phyloP scores from a whole-genome alignment of 1,140 invertebrate genomes.

The Heliconius eleuchia region DNA sequence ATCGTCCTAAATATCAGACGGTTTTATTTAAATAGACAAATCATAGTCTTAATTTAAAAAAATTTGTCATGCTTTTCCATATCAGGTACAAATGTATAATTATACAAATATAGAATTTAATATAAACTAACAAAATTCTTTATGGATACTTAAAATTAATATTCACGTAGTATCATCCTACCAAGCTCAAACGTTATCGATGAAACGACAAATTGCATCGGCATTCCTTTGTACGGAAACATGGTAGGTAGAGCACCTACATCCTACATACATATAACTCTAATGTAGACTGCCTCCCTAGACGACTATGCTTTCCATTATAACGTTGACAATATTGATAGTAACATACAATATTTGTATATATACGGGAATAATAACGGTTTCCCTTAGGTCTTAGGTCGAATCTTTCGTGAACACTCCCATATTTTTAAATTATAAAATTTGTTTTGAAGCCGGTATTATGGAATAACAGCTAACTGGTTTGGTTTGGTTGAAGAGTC shows the following conservation, averaged over 20 bases:
- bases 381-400: too few species aligned
- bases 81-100: too few species aligned
- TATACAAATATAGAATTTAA: neutral
- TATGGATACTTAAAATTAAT: neutral
- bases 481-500: too few species aligned
- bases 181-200: slow-evolving; percentile 10
- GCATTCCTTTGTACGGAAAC: slow-evolving; percentile 9
- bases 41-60: too few species aligned
- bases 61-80: too few species aligned
- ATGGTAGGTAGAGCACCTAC: slow-evolving; percentile 5
- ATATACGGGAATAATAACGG: too few species aligned
- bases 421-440: too few species aligned
- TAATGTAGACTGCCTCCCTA: neutral
- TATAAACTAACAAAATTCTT: neutral
- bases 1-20: too few species aligned
- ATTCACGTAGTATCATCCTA: neutral
- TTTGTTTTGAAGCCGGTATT: too few species aligned
- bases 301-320: neutral
- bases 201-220: slow-evolving; percentile 1
- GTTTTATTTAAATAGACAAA: too few species aligned
- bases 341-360: neutral
- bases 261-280: neutral
- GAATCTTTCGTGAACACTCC: too few species aligned
- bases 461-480: too few species aligned
- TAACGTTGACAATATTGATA: neutral